Base-by-base conservation (phyloP, 2,113 vertebrate species). In the Hystrix brachyura region DNA sequence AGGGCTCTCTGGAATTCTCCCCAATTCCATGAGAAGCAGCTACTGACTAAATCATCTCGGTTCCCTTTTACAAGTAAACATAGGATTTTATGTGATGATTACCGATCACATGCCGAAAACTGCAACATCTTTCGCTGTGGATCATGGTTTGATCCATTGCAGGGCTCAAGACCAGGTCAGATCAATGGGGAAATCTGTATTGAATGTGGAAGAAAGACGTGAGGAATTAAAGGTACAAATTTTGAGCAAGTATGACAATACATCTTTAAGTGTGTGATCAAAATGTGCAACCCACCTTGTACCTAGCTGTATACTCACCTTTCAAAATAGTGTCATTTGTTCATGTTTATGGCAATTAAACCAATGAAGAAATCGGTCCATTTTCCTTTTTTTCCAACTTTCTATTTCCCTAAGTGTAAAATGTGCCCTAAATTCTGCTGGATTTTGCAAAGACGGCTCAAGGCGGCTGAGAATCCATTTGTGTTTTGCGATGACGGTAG, bases 41-140 rank as follows among this genome's bases (percentile, higher is more conserved):
- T 98, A 90, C 87, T 87, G 32, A 91, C 23, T 62, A 80, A 97
- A 76, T 95, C 97, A 25, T 80, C 13, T 62, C 55, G 23, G 51
- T 92, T 87, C 2, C 8, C 34, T 89, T 95, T 94, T 29, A 59
- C 69, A 71, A 8, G 27, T 65, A 64, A 89, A 85, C 91, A 17
- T 96, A 29, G 18, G 65, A 7, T 62, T 89, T 12, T 79, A 11
- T 2, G 71, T 18, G 9, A 53, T 19, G 53, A 94, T 69, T 6
- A 34, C 18, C 27, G 62, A 62, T 90, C 62, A n/a, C 19, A 48
- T 14, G 43, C 93, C 53, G 96, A 72, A 82, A 87, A 19, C 14
- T 48, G 11, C 29, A 32, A 80, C 80, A 87, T 32, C 0, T 8
- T 65, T 94, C 43, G 74, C 0, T 9, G 21, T 53, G 65, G 82